Conservation (phyloP, 2,113 vertebrate species). For the Silurus asotus region DNA sequence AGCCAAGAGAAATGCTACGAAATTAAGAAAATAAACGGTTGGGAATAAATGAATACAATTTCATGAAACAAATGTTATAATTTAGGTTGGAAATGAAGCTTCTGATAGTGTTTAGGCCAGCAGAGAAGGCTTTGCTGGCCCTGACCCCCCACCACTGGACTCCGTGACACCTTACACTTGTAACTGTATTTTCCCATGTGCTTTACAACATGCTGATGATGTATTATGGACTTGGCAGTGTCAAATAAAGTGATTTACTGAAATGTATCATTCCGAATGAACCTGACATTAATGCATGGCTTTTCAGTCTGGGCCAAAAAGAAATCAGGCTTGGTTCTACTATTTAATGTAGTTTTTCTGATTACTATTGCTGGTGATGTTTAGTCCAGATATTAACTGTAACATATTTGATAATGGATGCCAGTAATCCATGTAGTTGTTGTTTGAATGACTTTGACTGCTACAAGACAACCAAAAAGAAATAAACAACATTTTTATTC, state of each 20-base stretch:
- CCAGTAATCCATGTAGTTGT: background rate
- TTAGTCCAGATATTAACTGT: background rate
- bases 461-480: constrained; percentile 7
- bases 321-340: background rate
- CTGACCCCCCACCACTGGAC: too few relatives aligned
- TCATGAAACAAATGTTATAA: too few relatives aligned
- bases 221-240: background rate
- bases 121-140: too few relatives aligned
- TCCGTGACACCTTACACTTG: background rate
- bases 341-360: background rate
- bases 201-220: background rate
- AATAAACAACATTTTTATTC: constrained; percentile 12
- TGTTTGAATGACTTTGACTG: background rate
- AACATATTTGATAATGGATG: background rate
- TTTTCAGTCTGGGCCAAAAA: background rate
- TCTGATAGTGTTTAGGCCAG: too few relatives aligned
- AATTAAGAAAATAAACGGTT: too few relatives aligned
- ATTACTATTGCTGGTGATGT: background rate
- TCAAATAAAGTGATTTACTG: too few relatives aligned
- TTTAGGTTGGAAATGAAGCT: too few relatives aligned
- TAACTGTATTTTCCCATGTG: too few relatives aligned
- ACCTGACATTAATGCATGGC: background rate
- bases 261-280: background rate
- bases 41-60: too few relatives aligned
- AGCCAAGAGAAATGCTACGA: too few relatives aligned